Evolutionary conservation across 2,113 vertebrate genomes (phyloP), one percentile per base, ranked within the genome.

Genomic region (Lathamus discolor): DNA sequence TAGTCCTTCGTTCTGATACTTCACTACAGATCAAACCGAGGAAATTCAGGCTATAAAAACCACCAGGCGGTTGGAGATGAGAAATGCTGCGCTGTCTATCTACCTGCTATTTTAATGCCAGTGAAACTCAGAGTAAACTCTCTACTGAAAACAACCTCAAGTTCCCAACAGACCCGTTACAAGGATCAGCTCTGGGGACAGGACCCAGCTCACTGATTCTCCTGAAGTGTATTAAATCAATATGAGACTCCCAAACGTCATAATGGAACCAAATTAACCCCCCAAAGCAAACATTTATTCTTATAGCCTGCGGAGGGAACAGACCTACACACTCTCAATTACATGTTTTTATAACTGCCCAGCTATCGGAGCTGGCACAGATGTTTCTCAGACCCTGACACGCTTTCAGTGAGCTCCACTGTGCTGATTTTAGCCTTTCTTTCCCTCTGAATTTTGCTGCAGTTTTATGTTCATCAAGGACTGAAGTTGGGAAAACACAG

Each of bases 401-500:
- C 11, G 11, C 79, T 88, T 86, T 70, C 49, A 83, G 80, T 31
- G 74, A 87, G 63, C 52, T 95, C 39, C 61, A 29, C 81, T 4
- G 25, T 70, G 92, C 86, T 89, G 88, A 67, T 87, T 90, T 95
- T 82, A 89, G 87, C 86, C 70, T 59, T 75, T 69, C 64, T 68
- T 67, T 91, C 68, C 41, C 61, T 83, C 94, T 93, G 92, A 90
- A 91, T 80, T 90, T 87, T 94, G 70, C 79, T 88, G 51, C 95
- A 91, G 75, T 69, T 89, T 69, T 91, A 82, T 23, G 70, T 92
- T 93, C 95, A 95, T 64, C 88, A 91, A 93, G 79, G 63, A 93
- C 33, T 59, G 92, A 91, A 96, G 86, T 55, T 95, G 86, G 88
- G 93, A 96, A 97, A 97, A 95, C 94, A 94, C 13, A 96, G 92